A percentile compares a stretch with the other conserved stretches of the same genome.
Evolutionary conservation across 1,140 invertebrate species (phyloP).

Genomic region (Chrysopa pallens): DNA sequence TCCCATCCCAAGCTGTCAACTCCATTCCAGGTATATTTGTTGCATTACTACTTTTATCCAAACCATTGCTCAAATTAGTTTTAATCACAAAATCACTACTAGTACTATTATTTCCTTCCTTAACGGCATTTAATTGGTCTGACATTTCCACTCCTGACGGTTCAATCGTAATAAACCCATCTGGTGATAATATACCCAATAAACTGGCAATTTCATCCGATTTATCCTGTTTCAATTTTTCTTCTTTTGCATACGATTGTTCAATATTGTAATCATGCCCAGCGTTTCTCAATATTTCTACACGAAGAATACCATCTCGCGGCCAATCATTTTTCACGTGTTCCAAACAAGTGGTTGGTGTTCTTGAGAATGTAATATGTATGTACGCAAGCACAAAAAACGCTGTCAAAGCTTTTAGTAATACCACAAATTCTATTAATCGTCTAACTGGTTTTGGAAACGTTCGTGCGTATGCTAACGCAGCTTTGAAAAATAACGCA

Average conservation of each 20-base stretch:
- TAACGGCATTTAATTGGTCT: too few species aligned
- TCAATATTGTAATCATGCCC: conserved; percentile 51
- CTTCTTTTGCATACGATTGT: conserved; percentile 65
- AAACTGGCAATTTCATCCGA: conserved; percentile 40
- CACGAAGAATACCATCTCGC: conserved; percentile 81
- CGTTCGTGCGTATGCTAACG: conserved; percentile 73
- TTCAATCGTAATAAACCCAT: conserved; percentile 56
- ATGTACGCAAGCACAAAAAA: conserved; percentile 89
- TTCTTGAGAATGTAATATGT: conserved; percentile 81
- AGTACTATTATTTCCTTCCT: too few species aligned
- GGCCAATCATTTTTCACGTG: conserved; percentile 84
- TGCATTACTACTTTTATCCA: too few species aligned
- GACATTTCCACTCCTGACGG: conserved; percentile 23
- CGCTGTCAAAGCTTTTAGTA: conserved; percentile 75
- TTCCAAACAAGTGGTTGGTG: conserved; percentile 85
- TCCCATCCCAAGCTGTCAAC: too few species aligned
- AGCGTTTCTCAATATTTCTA: conserved; percentile 82
- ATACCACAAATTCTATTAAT: conserved; percentile 78
- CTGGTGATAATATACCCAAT: conserved; percentile 43
- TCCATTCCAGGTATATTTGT: too few species aligned
- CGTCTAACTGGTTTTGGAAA: conserved; percentile 73
- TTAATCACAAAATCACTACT: too few species aligned
- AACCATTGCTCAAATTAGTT: too few species aligned
- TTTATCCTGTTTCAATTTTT: conserved; percentile 47
- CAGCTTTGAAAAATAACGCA: conserved; percentile 81